Evolutionary conservation across 2,888 invertebrate species (phyloP), one percentile per base, ranked within the genome.

Genomic region (Diaperis boleti): DNA sequence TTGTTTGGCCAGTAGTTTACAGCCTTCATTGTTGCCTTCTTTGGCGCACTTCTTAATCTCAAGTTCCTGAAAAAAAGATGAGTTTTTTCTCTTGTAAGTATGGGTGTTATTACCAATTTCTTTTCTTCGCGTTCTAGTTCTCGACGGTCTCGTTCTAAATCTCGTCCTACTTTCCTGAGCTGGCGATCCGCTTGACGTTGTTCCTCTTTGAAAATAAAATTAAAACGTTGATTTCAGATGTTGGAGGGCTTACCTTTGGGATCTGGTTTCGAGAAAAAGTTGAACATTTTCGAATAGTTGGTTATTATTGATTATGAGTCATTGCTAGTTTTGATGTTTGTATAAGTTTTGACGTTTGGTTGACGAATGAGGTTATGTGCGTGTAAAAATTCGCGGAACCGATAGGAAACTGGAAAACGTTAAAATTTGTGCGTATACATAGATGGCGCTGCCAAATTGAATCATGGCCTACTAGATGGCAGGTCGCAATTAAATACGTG

Each of bases 1-100:
- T 80, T 96, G 96, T 78, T 96, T 96, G 0, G 96, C 96, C 69
- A 96, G 82, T 67, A 95, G 85, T 72, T 87, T 88, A 72, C 90
- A 91, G 6, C 91, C 92, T 76, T 94, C 93, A 75, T 89, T 91
- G 76, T 96, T 92, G 5, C 95, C 95, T 76, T 91, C 88, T 75
- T 92, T 92, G 0, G 95, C 96, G 81, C 91, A 86, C 75, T 93
- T 94, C 77, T 92, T 94, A 47, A 96, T 96, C 79, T 96, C 95
- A 79, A 88, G 82, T 83, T 94, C 92, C 89, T 93, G 6, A 76
- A 64, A 76, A 69, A 15, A 10, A 45, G 15, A 11, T 8, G 10
- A 31, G 6, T 49, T 17, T 6, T 29, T 11, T 14, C 15, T 13
- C n/a, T 11, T 29, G n/a, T 6, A 26, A 1, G 13, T 29, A n/a